A percentile compares a stretch with the other conserved stretches of the same genome.
These are phyloP conservation scores for Pseudococcus viburni DNA, from an alignment of 2,888 invertebrate species.

Conservation along the genomic window DNA sequence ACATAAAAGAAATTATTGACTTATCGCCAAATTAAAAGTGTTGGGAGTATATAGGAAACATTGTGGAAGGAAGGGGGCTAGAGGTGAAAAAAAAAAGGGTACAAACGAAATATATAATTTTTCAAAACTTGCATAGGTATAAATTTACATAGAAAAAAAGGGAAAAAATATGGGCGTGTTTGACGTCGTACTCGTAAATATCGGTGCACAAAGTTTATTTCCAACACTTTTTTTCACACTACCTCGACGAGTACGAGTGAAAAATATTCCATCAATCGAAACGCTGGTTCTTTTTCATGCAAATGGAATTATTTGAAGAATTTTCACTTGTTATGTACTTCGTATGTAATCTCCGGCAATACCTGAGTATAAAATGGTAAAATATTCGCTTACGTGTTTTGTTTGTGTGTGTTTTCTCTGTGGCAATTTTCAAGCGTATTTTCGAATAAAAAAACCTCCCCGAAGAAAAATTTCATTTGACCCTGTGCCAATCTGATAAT, in stretches of 20 bases:
- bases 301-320: conserved; percentile 46
- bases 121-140: conserved; percentile 54
- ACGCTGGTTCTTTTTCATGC: conserved; percentile 20
- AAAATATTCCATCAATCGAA: conserved; percentile 42
- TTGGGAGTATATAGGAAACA: background rate
- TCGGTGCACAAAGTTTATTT: conserved; percentile 35
- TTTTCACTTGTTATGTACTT: conserved; percentile 13
- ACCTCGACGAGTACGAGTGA: background rate
- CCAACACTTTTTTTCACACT: conserved; percentile 35
- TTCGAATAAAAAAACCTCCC: background rate
- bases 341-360: background rate
- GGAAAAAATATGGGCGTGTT: conserved; percentile 45
- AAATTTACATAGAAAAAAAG: conserved; percentile 44
- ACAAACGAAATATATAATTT: conserved; percentile 52
- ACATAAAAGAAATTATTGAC: conserved; percentile 39
- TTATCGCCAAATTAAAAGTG: conserved; percentile 42
- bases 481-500: conserved; percentile 22
- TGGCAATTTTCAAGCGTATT: background rate
- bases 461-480: conserved; percentile 37
- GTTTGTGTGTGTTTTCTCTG: background rate
- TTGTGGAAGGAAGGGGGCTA: background rate
- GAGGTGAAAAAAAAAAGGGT: background rate
- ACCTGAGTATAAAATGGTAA: background rate
- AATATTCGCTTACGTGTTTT: conserved; percentile 7
- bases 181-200: conserved; percentile 19